Conservation (phyloP, 2,888 invertebrate genomes). For the Torymus auratus region DNA sequence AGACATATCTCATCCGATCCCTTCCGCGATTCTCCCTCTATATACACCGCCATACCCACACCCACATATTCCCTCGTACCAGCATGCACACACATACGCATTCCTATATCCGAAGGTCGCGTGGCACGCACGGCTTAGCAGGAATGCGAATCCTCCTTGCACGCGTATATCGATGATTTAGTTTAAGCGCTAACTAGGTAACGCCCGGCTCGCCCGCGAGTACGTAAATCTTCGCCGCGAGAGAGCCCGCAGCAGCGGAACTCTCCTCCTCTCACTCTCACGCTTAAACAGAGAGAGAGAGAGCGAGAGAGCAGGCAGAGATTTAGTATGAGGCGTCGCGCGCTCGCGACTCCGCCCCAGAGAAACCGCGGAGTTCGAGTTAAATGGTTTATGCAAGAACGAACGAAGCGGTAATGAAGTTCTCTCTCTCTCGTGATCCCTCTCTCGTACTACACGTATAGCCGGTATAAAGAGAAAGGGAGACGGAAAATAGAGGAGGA, state of each 20-base stretch:
- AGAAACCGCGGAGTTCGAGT: conserved; percentile 75
- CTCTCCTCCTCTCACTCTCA: conserved; percentile 62
- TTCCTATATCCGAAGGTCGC: conserved; percentile 26
- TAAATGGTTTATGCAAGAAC: conserved; percentile 77
- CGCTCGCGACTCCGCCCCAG: conserved; percentile 67
- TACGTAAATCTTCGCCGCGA: conserved; percentile 67
- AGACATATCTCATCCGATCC: no score
- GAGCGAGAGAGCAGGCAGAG: conserved; percentile 63
- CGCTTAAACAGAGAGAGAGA: conserved; percentile 4
- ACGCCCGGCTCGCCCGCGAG: conserved; percentile 60
- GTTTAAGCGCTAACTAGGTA: conserved; percentile 57
- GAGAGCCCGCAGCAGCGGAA: conserved; percentile 66
- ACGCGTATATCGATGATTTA: conserved; percentile 54
- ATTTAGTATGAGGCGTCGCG: conserved; percentile 71
- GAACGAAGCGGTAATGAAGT: conserved; percentile 76
- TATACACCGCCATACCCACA: no score
- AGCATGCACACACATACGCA: conserved; percentile 41
- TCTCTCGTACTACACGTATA: neutral
- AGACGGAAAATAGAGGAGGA: neutral
- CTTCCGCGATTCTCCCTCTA: no score
- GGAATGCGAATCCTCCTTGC: conserved; percentile 50
- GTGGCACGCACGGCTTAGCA: conserved; percentile 12
- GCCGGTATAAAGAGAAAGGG: neutral
- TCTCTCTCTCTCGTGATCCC: conserved; percentile 63
- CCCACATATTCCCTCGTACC: no score